Conservation (phyloP, 2,888 invertebrate genomes). For the Horisme vitalbata region DNA sequence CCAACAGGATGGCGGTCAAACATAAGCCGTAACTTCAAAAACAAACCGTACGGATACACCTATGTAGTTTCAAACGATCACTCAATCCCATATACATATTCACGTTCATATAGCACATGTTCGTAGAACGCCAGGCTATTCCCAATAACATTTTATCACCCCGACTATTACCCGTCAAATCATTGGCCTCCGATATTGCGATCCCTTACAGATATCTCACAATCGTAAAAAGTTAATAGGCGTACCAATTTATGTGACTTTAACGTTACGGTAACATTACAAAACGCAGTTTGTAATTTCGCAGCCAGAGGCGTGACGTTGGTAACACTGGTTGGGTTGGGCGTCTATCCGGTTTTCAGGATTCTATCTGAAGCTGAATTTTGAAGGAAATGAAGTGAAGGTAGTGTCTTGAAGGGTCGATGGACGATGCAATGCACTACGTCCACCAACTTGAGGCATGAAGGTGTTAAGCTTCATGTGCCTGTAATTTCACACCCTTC, state of each 20-base stretch:
- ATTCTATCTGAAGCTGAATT: no score
- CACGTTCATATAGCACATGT: not conserved
- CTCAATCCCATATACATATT: no score
- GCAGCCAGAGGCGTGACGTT: slow-evolving; percentile 28
- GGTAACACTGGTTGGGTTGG: not conserved
- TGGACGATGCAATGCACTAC: no score
- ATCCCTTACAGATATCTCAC: slow-evolving; percentile 40
- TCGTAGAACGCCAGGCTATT: slow-evolving; percentile 4
- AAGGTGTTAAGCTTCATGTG: no score
- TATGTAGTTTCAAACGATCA: not conserved
- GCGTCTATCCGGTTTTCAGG: slow-evolving; percentile 1
- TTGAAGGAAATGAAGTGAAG: no score
- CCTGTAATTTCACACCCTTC: no score
- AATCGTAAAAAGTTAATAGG: slow-evolving; percentile 47
- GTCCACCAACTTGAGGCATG: not conserved
- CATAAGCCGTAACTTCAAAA: no score
- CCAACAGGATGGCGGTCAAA: no score
- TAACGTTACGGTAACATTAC: slow-evolving; percentile 38
- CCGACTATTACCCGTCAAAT: slow-evolving; percentile 39
- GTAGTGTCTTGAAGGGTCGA: no score
- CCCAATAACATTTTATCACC: slow-evolving; percentile 29
- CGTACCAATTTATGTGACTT: slow-evolving; percentile 44
- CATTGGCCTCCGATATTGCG: slow-evolving; percentile 38
- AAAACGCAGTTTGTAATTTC: slow-evolving; percentile 44
- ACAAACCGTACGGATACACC: no score